Evolutionary conservation across 2,888 invertebrate genomes (phyloP), one percentile per base, ranked within the genome.

Genomic region (Scrobipalpa atriplicella): DNA sequence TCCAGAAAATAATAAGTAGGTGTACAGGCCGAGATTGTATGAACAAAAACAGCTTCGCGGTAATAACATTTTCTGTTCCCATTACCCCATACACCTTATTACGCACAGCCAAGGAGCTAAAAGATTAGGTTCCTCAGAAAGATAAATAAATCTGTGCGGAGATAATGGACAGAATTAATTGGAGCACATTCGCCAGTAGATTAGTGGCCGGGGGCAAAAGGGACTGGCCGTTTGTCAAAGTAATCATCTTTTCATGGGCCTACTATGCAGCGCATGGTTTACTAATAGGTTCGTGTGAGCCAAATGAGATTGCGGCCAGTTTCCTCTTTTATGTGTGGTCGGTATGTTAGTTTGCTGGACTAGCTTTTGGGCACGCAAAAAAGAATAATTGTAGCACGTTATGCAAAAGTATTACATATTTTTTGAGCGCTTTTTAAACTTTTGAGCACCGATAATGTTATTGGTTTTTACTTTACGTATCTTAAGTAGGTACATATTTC

Each of bases 161-260:
- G 78, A 80, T 80, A 75, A 74, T 73, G 74, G 75, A 70, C 75
- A 80, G 78, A 85, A 86, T 86, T 86, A 87, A 87, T 85, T 82
- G 82, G 79, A 73, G 78, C 77, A 79, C 81, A 83, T 84, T 83
- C 76, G 79, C 78, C 72, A 78, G 85, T 78, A 83, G 83, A 86
- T 88, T 85, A 85, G 82, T 79, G 79, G 80, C 80, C 81, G 74
- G 72, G 74, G 73, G 72, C 72, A 78, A 75, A 67, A 78, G 81
- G 84, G 80, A 78, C 75, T 72, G 70, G 69, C 79, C 81, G 84
- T 86, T 88, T 84, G 86, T 86, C 86, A 88, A 82, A 78, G 79
- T 86, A 86, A 88, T 88, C 84, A 87, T 88, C 85, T 86, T 86
- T 85, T 83, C 79, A 80, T 84, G 77, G 56, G 36, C 47, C 41